These are phyloP conservation scores for Ptilorrhoa leucosticta DNA, from an alignment of 2,113 vertebrate species.

Conservation along the genomic window DNA sequence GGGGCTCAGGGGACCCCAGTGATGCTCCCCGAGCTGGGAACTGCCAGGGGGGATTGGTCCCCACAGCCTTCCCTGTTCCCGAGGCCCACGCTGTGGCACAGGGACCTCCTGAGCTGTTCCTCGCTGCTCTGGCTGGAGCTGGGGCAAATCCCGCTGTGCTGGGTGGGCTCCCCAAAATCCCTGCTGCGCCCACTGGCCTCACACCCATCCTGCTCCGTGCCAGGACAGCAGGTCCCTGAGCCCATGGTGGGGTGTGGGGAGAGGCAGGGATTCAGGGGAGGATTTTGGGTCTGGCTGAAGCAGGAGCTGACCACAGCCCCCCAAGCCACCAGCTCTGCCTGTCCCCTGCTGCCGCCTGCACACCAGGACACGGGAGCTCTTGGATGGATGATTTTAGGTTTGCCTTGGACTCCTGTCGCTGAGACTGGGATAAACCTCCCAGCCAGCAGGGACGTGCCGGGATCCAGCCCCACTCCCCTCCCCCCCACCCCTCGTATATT, in stretches of 20 bases:
- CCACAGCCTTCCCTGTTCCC: background rate
- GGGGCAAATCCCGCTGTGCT: background rate
- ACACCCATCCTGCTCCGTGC: rapidly evolving
- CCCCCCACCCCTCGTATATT: background rate
- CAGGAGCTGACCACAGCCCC: background rate
- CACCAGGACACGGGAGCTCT: background rate
- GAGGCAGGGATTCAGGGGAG: background rate
- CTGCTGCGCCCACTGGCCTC: background rate
- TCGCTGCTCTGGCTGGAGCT: background rate
- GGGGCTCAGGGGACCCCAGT: background rate
- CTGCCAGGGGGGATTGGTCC: background rate
- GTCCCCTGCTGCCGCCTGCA: background rate
- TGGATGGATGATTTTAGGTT: background rate
- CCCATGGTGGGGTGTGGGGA: rapidly evolving
- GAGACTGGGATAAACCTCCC: background rate
- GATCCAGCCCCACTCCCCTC: background rate
- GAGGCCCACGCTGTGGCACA: rapidly evolving
- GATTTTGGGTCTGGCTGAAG: background rate
- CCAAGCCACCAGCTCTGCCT: background rate
- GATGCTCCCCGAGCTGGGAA: background rate
- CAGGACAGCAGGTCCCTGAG: background rate
- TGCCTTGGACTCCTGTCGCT: background rate
- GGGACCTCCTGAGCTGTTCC: background rate
- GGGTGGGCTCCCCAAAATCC: background rate
- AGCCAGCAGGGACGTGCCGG: background rate